Conservation (phyloP, 2,888 invertebrate genomes). For the Minunthozetes semirufus region DNA sequence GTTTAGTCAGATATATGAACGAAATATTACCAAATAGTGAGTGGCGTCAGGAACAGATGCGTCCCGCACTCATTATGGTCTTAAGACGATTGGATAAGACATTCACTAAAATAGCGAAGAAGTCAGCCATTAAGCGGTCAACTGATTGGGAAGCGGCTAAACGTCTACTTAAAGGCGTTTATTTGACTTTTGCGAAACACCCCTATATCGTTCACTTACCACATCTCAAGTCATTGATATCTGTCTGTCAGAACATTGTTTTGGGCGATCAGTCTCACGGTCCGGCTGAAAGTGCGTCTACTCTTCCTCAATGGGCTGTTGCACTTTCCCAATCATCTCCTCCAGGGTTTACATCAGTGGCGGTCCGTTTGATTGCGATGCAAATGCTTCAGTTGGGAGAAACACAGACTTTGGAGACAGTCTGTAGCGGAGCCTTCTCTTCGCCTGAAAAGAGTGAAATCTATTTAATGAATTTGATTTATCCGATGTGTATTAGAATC, state of each 20-base stretch:
- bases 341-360: conserved; percentile 82
- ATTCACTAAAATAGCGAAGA: conserved; percentile 93
- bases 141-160: conserved; percentile 97
- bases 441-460: conserved; percentile 89
- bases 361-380: conserved; percentile 85
- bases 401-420: conserved; percentile 82
- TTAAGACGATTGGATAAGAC: conserved; percentile 89
- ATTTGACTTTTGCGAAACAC: conserved; percentile 84
- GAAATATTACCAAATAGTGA: conserved; percentile 86
- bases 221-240: conserved; percentile 75
- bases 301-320: conserved; percentile 55
- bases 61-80: conserved; percentile 85
- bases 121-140: conserved; percentile 82
- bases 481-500: conserved; percentile 89
- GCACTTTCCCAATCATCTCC: conserved; percentile 69
- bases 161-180: conserved; percentile 83
- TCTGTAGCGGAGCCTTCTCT: conserved; percentile 85
- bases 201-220: conserved; percentile 91
- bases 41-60: conserved; percentile 85
- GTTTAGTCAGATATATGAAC: conserved; percentile 84
- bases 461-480: conserved; percentile 87
- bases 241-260: conserved; percentile 52
- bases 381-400: conserved; percentile 91
- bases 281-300: conserved; percentile 38
- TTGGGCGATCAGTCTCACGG: conserved; percentile 58